These are phyloP conservation scores for Platichthys flesus DNA, from an alignment of 2,113 vertebrate species.

Conservation along the genomic window DNA sequence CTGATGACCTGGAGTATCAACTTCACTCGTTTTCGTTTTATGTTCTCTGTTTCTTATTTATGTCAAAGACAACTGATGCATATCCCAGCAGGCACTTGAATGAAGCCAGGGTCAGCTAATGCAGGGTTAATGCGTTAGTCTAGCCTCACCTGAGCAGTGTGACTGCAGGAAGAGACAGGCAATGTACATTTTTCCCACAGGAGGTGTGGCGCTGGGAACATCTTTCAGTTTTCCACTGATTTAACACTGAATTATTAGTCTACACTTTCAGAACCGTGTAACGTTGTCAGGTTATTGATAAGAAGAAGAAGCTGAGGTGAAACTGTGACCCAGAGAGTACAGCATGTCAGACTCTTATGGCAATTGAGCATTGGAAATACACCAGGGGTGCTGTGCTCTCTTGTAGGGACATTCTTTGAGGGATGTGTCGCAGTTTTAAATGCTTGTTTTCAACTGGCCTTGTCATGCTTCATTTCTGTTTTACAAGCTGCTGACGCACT, in stretches of 20 bases:
- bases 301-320: background rate
- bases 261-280: no score
- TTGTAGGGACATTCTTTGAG: no score
- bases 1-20: background rate
- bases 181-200: background rate
- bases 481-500: no score
- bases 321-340: background rate
- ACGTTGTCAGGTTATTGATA: background rate
- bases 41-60: no score
- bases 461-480: no score
- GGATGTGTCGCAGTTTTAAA: no score
- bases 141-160: background rate
- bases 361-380: background rate
- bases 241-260: background rate
- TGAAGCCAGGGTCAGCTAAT: no score
- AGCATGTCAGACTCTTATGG: background rate
- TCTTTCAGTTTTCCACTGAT: background rate
- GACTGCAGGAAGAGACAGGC: background rate
- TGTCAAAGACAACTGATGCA: no score
- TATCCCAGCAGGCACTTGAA: no score
- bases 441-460: no score
- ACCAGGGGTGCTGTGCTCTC: no score
- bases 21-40: background rate
- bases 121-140: no score
- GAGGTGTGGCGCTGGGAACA: background rate